phyloP scores from a whole-genome alignment of 1,140 invertebrate species.

The Drosophila tristis region DNA sequence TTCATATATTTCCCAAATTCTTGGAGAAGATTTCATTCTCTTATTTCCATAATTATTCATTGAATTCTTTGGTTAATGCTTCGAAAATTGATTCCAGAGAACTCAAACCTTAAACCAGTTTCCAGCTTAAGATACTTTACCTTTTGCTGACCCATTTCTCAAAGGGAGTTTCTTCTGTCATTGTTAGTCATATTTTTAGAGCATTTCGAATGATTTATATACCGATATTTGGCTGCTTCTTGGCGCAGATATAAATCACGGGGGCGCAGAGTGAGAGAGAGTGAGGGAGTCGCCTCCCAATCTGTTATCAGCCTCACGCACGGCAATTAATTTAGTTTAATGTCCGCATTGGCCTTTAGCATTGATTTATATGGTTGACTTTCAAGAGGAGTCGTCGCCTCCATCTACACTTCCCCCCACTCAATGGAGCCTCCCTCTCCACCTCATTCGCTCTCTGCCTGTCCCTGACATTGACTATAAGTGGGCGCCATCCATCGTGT shows the following conservation, averaged over 20 bases:
- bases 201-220: slow-evolving; percentile 57
- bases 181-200: slow-evolving; percentile 26
- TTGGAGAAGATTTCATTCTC: too few relatives aligned
- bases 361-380: slow-evolving; percentile 66
- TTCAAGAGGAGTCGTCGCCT: neutral
- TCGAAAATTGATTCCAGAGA: too few relatives aligned
- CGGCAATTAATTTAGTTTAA: slow-evolving; percentile 76
- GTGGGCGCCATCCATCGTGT: slow-evolving; percentile 55
- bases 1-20: too few relatives aligned
- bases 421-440: neutral
- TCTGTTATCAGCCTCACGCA: slow-evolving; percentile 51
- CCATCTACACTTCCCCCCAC: too few relatives aligned
- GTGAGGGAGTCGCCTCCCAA: slow-evolving; percentile 6
- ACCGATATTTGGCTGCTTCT: slow-evolving; percentile 29
- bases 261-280: neutral
- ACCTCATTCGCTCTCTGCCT: slow-evolving; percentile 8
- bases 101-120: too few relatives aligned
- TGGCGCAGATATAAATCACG: slow-evolving; percentile 51
- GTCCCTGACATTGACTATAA: slow-evolving; percentile 46
- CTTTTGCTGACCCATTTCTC: neutral
- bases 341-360: slow-evolving; percentile 64
- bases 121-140: too few relatives aligned
- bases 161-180: neutral
- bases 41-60: too few relatives aligned
- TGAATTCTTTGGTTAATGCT: too few relatives aligned